Evolutionary conservation across 2,113 vertebrate genomes (phyloP).

Genomic region (Notothenia rossii): DNA sequence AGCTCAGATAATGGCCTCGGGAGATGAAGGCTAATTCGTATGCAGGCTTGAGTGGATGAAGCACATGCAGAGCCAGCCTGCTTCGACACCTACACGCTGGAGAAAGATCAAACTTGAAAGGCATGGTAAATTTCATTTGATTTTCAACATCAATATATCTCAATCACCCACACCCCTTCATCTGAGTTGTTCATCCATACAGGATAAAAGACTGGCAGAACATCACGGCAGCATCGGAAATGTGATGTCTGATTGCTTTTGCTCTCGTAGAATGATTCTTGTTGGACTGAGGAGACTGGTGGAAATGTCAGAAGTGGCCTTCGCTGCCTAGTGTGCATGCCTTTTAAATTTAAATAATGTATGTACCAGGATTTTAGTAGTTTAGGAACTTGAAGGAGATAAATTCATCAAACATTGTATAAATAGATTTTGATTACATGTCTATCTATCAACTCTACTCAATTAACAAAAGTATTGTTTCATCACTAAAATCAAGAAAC

Average conservation of each 20-base stretch:
- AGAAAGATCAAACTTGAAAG: slow-evolving; percentile 59
- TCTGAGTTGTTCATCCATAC: slow-evolving; percentile 32
- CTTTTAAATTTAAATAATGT: slow-evolving; percentile 15
- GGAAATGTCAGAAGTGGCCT: neutral
- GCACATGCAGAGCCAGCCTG: slow-evolving; percentile 34
- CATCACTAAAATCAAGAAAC: neutral
- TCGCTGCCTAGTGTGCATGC: too few relatives aligned
- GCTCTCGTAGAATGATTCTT: neutral
- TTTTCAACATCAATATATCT: slow-evolving; percentile 56
- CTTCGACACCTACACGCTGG: slow-evolving; percentile 47
- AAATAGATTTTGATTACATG: neutral
- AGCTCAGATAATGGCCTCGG: slow-evolving; percentile 39
- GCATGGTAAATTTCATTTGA: slow-evolving; percentile 53
- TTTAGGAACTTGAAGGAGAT: neutral
- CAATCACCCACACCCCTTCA: slow-evolving; percentile 31
- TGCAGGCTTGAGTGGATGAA: slow-evolving; percentile 41
- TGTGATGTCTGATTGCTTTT: slow-evolving; percentile 40
- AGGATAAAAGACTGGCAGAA: slow-evolving; percentile 38
- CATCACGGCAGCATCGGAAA: slow-evolving; percentile 33
- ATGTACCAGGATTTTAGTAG: neutral
- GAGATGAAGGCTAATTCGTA: slow-evolving; percentile 65
- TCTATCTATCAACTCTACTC: neutral
- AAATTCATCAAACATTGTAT: neutral
- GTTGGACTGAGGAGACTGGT: slow-evolving; percentile 10
- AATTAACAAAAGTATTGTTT: neutral